Percentiles rank a stretch among this genome's conserved stretches.
phyloP scores from a whole-genome alignment of 53 echinoderm and acorn worm genomes.

The Stichopus horrens region DNA sequence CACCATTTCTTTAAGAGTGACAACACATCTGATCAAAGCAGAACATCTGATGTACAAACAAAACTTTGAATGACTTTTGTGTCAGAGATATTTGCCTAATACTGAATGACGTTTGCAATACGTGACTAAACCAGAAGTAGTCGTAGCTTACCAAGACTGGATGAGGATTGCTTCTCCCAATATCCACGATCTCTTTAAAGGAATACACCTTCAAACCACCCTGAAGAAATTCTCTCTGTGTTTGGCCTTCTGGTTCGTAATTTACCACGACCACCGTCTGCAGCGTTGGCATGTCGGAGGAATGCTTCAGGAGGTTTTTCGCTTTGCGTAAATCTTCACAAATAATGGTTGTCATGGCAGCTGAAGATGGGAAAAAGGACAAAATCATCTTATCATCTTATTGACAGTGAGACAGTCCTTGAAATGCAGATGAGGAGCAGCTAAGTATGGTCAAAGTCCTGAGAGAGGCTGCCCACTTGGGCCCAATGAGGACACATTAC shows the following conservation, averaged over 20 bases:
- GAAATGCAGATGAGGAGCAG: background rate
- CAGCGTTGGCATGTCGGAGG: slow-evolving; percentile 53
- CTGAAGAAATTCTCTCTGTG: slow-evolving; percentile 32
- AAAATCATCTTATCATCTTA: background rate
- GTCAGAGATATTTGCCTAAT: too few relatives aligned
- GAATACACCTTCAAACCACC: slow-evolving; percentile 63
- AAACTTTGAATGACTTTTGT: too few relatives aligned
- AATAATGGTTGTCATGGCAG: slow-evolving; percentile 66
- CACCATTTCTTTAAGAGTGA: too few relatives aligned
- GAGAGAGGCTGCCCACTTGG: too few relatives aligned
- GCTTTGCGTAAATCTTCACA: slow-evolving; percentile 63
- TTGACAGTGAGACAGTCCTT: background rate
- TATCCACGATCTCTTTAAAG: slow-evolving; percentile 63
- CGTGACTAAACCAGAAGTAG: background rate
- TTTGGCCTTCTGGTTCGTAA: slow-evolving; percentile 50
- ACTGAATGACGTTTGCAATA: too few relatives aligned
- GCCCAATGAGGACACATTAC: too few relatives aligned
- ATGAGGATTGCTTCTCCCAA: slow-evolving; percentile 57
- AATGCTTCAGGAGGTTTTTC: slow-evolving; percentile 49
- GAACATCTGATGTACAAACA: too few relatives aligned
- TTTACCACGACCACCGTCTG: slow-evolving; percentile 64
- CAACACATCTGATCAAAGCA: too few relatives aligned
- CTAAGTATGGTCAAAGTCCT: too few relatives aligned
- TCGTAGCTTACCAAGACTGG: slow-evolving; percentile 58
- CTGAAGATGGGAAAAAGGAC: slow-evolving; percentile 38